These are phyloP conservation scores for Typhlomys cinereus DNA, from an alignment of 2,113 vertebrate species.

Conservation along the genomic window DNA sequence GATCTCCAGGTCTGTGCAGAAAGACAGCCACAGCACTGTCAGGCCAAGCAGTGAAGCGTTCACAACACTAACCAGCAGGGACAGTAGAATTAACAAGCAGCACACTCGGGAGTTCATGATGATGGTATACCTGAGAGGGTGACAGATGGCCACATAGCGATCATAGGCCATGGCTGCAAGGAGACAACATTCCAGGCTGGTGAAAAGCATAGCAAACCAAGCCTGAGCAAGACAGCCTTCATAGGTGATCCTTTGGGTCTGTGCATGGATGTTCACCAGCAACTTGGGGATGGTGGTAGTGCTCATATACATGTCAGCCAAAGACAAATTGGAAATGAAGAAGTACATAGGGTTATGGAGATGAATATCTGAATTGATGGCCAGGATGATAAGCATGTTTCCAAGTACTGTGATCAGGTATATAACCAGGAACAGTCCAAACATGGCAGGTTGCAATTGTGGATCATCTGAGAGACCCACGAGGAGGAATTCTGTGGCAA, in stretches of 20 bases:
- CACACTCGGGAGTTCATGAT: slow-evolving; percentile 34
- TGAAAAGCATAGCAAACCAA: slow-evolving; percentile 30
- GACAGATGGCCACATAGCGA: not conserved
- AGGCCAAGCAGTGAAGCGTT: slow-evolving; percentile 20
- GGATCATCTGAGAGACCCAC: slow-evolving; percentile 16
- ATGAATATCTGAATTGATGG: not conserved
- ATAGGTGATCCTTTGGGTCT: not conserved
- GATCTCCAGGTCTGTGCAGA: not conserved
- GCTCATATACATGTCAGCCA: slow-evolving; percentile 4
- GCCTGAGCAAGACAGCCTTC: not conserved
- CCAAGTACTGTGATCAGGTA: not conserved
- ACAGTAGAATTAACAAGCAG: not conserved
- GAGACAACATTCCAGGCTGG: not conserved
- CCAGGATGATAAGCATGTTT: not conserved
- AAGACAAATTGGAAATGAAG: slow-evolving; percentile 25
- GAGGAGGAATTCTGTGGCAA: not conserved
- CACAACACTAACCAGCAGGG: not conserved
- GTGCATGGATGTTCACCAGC: not conserved
- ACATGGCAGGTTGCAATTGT: not conserved
- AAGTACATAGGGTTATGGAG: not conserved
- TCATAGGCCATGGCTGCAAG: not conserved
- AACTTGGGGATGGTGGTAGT: not conserved
- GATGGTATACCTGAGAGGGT: not conserved
- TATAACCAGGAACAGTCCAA: not conserved
- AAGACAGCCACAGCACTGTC: not conserved